Conservation (phyloP, 2,888 invertebrate species). For the Tenthredo livida region DNA sequence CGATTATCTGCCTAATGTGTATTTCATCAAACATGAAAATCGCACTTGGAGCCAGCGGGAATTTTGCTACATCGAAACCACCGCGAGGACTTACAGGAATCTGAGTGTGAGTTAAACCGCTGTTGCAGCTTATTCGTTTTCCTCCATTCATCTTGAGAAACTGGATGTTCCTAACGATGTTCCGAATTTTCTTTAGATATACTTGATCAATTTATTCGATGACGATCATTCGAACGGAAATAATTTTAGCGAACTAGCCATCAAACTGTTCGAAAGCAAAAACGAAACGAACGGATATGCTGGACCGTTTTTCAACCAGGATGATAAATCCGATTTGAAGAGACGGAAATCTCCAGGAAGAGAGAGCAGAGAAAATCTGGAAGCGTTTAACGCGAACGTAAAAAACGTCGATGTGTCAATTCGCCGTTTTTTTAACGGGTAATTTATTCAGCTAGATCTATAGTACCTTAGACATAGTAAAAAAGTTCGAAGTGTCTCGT, state of each 20-base stretch:
- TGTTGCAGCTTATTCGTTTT: too few species aligned
- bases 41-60: conserved; percentile 68
- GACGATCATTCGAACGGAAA: conserved; percentile 8
- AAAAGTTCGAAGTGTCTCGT: conserved; percentile 1
- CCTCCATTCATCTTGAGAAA: background rate
- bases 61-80: conserved; percentile 69
- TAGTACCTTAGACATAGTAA: background rate
- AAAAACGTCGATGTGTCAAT: conserved; percentile 63
- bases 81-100: conserved; percentile 59
- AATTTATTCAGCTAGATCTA: conserved; percentile 51
- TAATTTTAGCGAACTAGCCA: background rate
- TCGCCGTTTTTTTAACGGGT: conserved; percentile 68
- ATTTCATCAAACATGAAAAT: conserved; percentile 69
- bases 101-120: background rate
- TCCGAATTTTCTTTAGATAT: conserved; percentile 59
- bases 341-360: conserved; percentile 56
- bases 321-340: background rate
- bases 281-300: background rate
- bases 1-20: conserved; percentile 63
- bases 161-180: background rate
- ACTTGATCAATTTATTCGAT: conserved; percentile 64
- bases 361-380: conserved; percentile 59
- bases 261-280: background rate
- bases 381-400: conserved; percentile 63
- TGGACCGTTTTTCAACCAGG: background rate